Percentiles rank a stretch among this genome's conserved stretches.
Evolutionary conservation across 2,113 vertebrate species (phyloP).

Genomic region (Sitta europaea): DNA sequence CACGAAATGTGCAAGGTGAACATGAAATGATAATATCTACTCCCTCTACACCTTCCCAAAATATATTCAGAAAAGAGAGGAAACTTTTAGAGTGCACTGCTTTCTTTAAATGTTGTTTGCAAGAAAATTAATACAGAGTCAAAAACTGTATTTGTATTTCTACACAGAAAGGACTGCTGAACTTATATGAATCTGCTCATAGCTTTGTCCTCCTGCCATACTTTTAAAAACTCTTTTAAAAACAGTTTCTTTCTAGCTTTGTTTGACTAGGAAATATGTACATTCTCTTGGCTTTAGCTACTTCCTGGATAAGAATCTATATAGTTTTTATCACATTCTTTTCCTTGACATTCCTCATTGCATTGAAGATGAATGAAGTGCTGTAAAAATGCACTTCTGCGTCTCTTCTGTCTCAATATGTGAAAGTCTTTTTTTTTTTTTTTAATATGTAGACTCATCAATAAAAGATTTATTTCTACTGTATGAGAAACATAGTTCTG

Average conservation of each 20-base stretch:
- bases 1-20: background rate
- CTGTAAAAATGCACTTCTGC: background rate
- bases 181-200: background rate
- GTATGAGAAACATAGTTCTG: background rate
- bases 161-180: background rate
- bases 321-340: background rate
- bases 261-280: background rate
- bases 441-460: background rate
- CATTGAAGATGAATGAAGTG: background rate
- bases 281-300: background rate
- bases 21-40: background rate
- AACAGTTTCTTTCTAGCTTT: background rate
- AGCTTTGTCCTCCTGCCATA: background rate
- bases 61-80: background rate
- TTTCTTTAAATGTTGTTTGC: background rate
- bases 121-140: background rate
- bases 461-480: background rate
- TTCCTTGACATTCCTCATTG: background rate
- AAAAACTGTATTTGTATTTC: background rate
- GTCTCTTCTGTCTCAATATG: background rate
- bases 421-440: background rate
- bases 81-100: background rate
- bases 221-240: background rate
- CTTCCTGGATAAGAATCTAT: background rate
- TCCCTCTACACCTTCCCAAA: background rate